These are phyloP conservation scores for Pyrrhura leucotis DNA, from an alignment of 2,797 vertebrate genomes.

Conservation along the genomic window DNA sequence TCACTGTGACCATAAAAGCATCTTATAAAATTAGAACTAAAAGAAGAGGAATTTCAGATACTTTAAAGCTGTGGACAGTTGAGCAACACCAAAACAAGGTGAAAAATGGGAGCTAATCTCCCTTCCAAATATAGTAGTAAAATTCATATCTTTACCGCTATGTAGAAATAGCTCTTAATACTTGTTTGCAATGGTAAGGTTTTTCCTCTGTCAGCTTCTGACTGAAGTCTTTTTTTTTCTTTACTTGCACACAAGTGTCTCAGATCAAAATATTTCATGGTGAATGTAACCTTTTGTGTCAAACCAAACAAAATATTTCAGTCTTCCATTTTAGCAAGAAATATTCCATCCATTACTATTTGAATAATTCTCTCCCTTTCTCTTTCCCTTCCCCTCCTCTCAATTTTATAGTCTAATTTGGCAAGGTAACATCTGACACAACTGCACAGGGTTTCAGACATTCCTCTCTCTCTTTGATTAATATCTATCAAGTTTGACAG, in stretches of 20 bases:
- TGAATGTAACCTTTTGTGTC: conserved; percentile 45
- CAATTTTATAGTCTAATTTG: conserved; percentile 17
- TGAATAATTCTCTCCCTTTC: conserved; percentile 24
- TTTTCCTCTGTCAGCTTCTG: conserved; percentile 24
- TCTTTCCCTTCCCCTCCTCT: not conserved
- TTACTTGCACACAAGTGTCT: conserved; percentile 10
- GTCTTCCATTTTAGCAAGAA: conserved; percentile 47
- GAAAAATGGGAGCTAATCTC: not conserved
- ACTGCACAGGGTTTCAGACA: not conserved
- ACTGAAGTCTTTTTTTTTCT: conserved; percentile 18
- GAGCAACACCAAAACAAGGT: not conserved
- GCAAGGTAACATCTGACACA: not conserved
- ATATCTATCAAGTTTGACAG: not conserved
- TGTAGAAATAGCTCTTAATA: not conserved
- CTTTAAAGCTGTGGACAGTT: not conserved
- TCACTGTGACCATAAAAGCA: not conserved
- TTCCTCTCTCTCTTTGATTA: not conserved
- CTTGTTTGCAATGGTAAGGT: not conserved
- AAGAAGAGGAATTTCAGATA: not conserved
- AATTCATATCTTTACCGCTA: not conserved
- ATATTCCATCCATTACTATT: conserved; percentile 9
- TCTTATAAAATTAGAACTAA: not conserved
- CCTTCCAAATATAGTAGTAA: not conserved
- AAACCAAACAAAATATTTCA: conserved; percentile 43
- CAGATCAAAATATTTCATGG: conserved; percentile 38